Evolutionary conservation across 2,888 invertebrate genomes (phyloP).

Genomic region (Elegia similella): DNA sequence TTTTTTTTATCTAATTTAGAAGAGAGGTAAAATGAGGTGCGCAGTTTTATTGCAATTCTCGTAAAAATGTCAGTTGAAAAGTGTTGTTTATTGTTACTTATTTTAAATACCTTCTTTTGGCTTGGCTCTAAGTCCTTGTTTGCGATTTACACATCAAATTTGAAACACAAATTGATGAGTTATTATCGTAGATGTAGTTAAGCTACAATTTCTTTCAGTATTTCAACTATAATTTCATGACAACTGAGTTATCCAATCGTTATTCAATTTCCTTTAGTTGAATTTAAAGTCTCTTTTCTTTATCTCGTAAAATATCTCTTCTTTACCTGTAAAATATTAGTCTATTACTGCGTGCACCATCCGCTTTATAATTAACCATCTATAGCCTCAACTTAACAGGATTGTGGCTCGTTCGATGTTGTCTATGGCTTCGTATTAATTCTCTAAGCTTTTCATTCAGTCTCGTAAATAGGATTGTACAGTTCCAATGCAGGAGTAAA

Average conservation of each 20-base stretch:
- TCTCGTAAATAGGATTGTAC: not conserved
- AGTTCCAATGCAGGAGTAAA: not conserved
- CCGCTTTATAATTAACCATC: slow-evolving; percentile 5
- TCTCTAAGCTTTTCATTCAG: not conserved
- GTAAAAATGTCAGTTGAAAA: no score
- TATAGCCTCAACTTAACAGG: not conserved
- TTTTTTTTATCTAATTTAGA: no score
- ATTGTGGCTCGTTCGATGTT: not conserved
- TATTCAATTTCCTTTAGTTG: not conserved
- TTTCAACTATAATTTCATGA: no score
- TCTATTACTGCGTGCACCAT: not conserved
- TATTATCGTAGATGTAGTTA: no score
- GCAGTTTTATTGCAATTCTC: no score
- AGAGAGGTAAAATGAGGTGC: no score
- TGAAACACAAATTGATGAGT: no score
- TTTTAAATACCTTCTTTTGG: no score
- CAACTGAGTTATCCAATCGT: not conserved
- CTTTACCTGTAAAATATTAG: not conserved
- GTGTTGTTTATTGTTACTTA: no score
- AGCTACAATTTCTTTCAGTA: no score
- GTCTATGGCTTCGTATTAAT: slow-evolving; percentile 3
- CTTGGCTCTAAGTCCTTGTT: no score
- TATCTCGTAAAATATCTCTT: not conserved
- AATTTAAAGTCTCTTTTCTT: not conserved
- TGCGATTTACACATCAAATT: no score